A percentile compares a stretch with the other conserved stretches of the same genome.
phyloP scores from a whole-genome alignment of 2,113 vertebrate species.

The Petromus typicus region DNA sequence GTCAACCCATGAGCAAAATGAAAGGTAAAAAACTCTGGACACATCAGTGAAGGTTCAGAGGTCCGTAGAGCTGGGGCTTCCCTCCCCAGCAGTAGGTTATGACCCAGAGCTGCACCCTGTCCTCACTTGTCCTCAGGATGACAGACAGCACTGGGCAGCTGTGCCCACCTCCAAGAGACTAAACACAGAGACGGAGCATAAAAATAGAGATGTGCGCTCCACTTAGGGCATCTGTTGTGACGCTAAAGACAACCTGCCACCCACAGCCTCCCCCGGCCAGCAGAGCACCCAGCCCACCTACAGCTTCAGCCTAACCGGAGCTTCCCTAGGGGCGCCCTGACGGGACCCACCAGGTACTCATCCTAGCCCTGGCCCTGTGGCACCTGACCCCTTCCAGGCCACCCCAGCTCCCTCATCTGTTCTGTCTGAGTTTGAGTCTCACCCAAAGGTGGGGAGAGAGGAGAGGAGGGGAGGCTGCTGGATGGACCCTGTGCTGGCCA shows the following conservation, averaged over 20 bases:
- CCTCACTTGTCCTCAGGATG: not conserved
- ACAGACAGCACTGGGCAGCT: not conserved
- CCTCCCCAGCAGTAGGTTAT: not conserved
- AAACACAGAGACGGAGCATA: not conserved
- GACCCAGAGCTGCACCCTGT: not conserved
- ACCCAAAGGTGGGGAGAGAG: not conserved
- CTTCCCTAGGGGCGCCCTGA: not conserved
- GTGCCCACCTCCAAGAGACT: not conserved
- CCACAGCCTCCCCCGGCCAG: rapidly evolving
- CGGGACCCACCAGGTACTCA: not conserved
- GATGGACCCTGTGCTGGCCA: rapidly evolving
- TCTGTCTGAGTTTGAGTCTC: not conserved
- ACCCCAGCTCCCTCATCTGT: not conserved
- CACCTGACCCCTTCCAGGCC: not conserved
- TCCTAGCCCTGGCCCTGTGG: not conserved
- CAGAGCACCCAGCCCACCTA: not conserved
- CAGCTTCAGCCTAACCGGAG: not conserved
- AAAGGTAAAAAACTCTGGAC: not conserved
- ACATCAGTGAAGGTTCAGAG: rapidly evolving
- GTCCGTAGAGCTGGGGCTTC: not conserved
- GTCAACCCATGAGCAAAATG: not conserved
- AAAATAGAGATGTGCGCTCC: constrained; percentile 51
- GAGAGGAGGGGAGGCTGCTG: not conserved
- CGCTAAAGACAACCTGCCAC: rapidly evolving
- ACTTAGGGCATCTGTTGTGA: not conserved